Evolutionary conservation across 2,888 invertebrate genomes (phyloP), one percentile per base, ranked within the genome.

Genomic region (Eupithecia abbreviata): DNA sequence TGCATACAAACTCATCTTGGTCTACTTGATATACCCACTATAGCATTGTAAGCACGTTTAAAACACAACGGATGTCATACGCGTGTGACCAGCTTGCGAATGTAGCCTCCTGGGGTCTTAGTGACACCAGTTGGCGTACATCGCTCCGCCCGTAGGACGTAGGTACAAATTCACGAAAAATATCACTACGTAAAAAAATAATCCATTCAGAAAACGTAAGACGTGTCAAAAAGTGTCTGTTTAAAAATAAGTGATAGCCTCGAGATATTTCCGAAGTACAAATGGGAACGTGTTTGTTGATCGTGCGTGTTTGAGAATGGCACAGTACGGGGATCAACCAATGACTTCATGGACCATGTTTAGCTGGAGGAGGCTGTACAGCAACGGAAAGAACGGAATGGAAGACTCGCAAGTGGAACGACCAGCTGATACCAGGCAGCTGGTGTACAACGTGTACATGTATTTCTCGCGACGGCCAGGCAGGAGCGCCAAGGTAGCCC

Each of bases 311-410:
- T 79, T 75, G 82, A 89, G 93, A 92, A 94, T 94, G 94, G 95
- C 94, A 89, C 91, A 93, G 83, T 94, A 95, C 93, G 95, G 95
- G 78, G 91, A 94, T 90, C 87, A 93, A 86, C 93, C 95, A 77
- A 95, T 94, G 95, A 95, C 94, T 80, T 95, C 95, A 73, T 95
- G 95, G 95, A 95, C 95, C 71, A 95, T 95, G 95, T 95, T 95
- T 80, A 94, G 94, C 87, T 95, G 95, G 95, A 88, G 95, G 82
- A 87, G 95, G 84, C 84, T 94, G 67, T 94, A 94, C 85, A 94
- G 85, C 77, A 89, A 88, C 81, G 86, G 87, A 18, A 88, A 83
- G 5, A 93, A 93, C 69, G 86, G 80, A 12, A 85, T 83, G 41
- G 95, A 94, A 41, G 93, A 93, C 7, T 88, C 87, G 15, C 85